Conservation (phyloP, 2,113 vertebrate species). For the Colius striatus region DNA sequence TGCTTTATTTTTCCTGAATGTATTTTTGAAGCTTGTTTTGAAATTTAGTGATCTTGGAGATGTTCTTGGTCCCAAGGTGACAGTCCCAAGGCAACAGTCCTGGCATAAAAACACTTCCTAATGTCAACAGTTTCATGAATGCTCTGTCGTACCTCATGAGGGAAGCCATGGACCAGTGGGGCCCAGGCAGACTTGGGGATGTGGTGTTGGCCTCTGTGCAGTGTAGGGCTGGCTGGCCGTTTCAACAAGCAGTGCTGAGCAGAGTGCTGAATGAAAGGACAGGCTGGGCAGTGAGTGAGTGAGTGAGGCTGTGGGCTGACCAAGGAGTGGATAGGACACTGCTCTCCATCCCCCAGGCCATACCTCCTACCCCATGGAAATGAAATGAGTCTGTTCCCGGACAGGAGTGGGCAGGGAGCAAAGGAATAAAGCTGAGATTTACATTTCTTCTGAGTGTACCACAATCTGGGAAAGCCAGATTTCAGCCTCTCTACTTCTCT, state of each 20-base stretch:
- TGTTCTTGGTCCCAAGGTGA: not conserved
- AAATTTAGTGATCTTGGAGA: not conserved
- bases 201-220: not conserved
- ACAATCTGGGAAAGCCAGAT: not conserved
- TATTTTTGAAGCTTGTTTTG: not conserved
- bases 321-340: not conserved
- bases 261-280: accelerated
- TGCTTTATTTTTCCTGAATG: not conserved
- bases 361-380: not conserved
- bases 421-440: not conserved
- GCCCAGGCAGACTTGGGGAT: accelerated
- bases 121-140: accelerated
- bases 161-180: not conserved
- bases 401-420: not conserved
- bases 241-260: not conserved
- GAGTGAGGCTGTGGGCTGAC: accelerated
- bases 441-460: not conserved
- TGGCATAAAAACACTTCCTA: not conserved
- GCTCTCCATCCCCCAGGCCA: not conserved
- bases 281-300: accelerated
- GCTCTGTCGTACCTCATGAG: not conserved
- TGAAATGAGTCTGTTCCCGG: not conserved
- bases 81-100: not conserved
- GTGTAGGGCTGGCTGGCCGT: not conserved
- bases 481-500: not conserved